Evolutionary conservation across 2,888 invertebrate genomes (phyloP), one percentile per base, ranked within the genome.

Genomic region (Microctonus brassicae): DNA sequence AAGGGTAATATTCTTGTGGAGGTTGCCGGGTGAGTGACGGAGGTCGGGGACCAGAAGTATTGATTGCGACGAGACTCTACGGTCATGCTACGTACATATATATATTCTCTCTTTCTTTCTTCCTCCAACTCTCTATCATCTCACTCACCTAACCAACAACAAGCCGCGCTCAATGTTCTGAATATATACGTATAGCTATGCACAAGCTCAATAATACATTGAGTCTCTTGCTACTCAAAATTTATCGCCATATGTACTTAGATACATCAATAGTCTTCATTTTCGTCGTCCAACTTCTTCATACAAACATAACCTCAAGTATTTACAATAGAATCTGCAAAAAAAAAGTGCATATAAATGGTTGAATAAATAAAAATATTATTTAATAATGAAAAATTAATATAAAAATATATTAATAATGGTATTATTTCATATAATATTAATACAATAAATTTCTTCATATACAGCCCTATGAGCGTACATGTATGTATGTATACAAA

Each of bases 1-100:
- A 75, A 78, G 79, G 78, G 78, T 79, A 79, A 81, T 80, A 79
- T 83, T 82, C 75, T 71, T 65, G 68, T 69, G 22, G 76, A 73
- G 75, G 73, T 73, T 75, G 83, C 81, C 84, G 84, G 83, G 78
- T 81, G 84, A 84, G 83, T 84, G 84, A 84, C 83, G 83, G 82
- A 80, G 78, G 82, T 81, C 80, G 82, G 84, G 84, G 82, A 81
- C 80, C 83, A 81, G 81, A 82, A 82, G 81, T 83, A 84, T 84
- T 82, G 83, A 83, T 84, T 84, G 81, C 84, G 82, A 79, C 80
- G 80, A 82, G 80, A 82, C 79, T 79, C 77, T 78, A 78, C 78
- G 74, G 77, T 74, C 76, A 77, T 75, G 77, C 78, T 75, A 69
- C 70, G n/a, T n/a, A n/a, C 68, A 17, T n/a, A 55, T 24, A 6